Percentiles rank a stretch among this genome's conserved stretches.
phyloP scores from a whole-genome alignment of 2,113 vertebrate genomes.

The Charina bottae region DNA sequence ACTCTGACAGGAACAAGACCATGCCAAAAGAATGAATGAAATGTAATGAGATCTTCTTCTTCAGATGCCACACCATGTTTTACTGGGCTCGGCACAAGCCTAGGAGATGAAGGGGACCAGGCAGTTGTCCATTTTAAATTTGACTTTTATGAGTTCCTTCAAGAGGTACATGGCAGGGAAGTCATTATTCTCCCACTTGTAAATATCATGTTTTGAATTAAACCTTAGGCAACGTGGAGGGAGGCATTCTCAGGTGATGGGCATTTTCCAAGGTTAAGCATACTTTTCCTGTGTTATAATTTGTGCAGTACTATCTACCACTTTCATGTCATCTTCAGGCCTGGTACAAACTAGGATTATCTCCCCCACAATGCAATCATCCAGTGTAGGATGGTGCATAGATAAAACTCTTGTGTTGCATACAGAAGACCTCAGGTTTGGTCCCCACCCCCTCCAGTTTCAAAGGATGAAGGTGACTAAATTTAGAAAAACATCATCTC shows the following conservation, averaged over 20 bases:
- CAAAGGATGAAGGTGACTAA: background rate
- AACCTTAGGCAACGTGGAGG: background rate
- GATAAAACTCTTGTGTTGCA: background rate
- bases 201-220: background rate
- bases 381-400: background rate
- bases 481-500: background rate
- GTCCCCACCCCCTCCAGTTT: background rate
- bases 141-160: background rate
- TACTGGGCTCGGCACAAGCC: conserved; percentile 35
- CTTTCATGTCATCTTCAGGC: background rate
- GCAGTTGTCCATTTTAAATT: conserved; percentile 3
- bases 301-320: background rate
- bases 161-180: rapidly evolving
- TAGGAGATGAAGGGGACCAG: background rate
- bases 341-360: background rate
- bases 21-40: conserved; percentile 65
- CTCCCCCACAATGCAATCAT: background rate
- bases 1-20: conserved; percentile 66
- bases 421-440: background rate
- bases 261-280: background rate
- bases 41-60: conserved; percentile 64
- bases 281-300: background rate
- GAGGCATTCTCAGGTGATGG: background rate
- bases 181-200: background rate
- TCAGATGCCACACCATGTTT: conserved; percentile 51